Conservation (phyloP, 1,140 invertebrate genomes). For the Trichonephila clavata region DNA sequence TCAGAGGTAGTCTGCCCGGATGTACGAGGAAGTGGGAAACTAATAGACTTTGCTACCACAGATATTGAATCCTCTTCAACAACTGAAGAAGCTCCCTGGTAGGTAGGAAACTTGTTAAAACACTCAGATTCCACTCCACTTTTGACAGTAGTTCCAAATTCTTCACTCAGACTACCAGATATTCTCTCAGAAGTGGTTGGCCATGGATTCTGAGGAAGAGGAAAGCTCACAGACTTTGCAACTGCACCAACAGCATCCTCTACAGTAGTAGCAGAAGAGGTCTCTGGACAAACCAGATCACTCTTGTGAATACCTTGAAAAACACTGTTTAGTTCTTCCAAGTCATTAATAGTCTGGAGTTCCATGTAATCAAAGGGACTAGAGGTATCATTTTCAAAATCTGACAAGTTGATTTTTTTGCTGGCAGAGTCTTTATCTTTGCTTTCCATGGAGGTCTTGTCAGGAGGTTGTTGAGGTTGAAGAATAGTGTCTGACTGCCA, state of each 20-base stretch:
- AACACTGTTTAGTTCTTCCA: conserved; percentile 89
- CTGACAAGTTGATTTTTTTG: conserved; percentile 79
- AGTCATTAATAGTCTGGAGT: conserved; percentile 93
- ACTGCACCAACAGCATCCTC: background rate
- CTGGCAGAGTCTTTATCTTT: conserved; percentile 81
- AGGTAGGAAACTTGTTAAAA: background rate
- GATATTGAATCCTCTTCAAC: background rate
- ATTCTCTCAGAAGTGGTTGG: conserved; percentile 19
- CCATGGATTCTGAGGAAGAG: conserved; percentile 40
- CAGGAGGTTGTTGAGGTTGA: conserved; percentile 39
- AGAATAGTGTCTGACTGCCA: conserved; percentile 45
- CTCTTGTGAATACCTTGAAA: conserved; percentile 72
- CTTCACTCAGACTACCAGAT: conserved; percentile 27
- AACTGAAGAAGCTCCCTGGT: background rate
- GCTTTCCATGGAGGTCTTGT: background rate
- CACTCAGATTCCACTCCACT: background rate
- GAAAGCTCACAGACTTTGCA: conserved; percentile 71
- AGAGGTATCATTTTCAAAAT: conserved; percentile 93
- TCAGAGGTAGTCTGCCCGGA: background rate
- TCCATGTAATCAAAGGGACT: conserved; percentile 95
- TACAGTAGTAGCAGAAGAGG: background rate
- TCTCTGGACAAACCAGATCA: background rate
- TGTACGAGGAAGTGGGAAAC: conserved; percentile 51
- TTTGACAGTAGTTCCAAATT: conserved; percentile 1
- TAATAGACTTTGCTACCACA: conserved; percentile 52